Evolutionary conservation across 2,113 vertebrate species (phyloP), one percentile per base, ranked within the genome.

Genomic region (Platysternon megacephalum): DNA sequence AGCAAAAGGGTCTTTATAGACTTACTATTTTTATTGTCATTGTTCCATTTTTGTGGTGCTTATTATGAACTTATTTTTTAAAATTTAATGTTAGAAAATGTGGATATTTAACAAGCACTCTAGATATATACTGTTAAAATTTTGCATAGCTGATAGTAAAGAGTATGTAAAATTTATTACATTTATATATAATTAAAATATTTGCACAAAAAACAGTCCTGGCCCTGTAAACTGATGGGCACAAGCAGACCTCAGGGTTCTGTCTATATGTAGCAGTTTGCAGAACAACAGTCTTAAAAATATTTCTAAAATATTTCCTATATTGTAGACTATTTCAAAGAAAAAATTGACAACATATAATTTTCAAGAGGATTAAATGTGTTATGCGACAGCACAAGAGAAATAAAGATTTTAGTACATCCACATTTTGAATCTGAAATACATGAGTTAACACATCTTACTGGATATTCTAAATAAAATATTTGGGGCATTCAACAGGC

Each of bases 371-470:
- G 68, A 93, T 39, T 19, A 55, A 82, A 72, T 3, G 0, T 0
- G 1, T 46, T 79, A 49, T 24, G 61, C 4, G 32, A 5, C 17
- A 29, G 82, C 11, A 3, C 5, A 35, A 68, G 11, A 56, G 65
- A 65, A 32, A 2, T 28, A 92, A 81, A 84, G 49, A 21, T 35
- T 24, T 14, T 29, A 13, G 48, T 52, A 52, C 51, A 42, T 74
- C n/a, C 11, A 42, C 35, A 42, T 42, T 42, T 2, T 22, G 26
- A 11, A 22, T 56, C 29, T 78, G 22, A 65, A 49, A 39, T 10
- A 9, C 0, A 1, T 10, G 79, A 6, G 42, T 5, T 68, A 55
- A 7, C 42, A 6, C 2, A 24, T 6, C 35, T 4, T 3, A 26
- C 35, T 22, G 2, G 3, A 11, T 53, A 44, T 6, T 6, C 11